A percentile compares a stretch with the other conserved stretches of the same genome.
These are phyloP conservation scores for Cetonia aurata DNA, from an alignment of 2,888 invertebrate species.

Conservation along the genomic window DNA sequence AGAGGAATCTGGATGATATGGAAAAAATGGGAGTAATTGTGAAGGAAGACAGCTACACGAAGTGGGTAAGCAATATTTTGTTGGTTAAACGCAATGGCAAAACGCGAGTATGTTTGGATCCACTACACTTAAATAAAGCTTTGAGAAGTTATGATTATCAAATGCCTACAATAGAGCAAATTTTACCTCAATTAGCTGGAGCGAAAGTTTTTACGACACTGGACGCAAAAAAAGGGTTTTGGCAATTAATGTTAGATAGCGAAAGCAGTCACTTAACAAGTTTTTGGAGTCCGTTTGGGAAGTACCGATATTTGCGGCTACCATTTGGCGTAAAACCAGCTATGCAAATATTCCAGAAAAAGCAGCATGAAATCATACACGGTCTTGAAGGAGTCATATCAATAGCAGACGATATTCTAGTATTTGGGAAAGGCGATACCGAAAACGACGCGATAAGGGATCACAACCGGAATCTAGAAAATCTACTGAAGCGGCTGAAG, in stretches of 20 bases:
- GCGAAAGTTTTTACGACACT: constrained; percentile 50
- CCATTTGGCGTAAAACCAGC: constrained; percentile 49
- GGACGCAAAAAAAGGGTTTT: constrained; percentile 51
- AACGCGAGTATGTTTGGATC: too few relatives aligned
- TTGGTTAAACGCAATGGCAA: too few relatives aligned
- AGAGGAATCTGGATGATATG: too few relatives aligned
- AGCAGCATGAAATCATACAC: constrained; percentile 37
- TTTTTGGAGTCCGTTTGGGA: too few relatives aligned
- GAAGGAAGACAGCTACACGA: too few relatives aligned
- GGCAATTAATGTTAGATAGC: constrained; percentile 44
- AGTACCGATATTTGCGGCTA: constrained; percentile 27
- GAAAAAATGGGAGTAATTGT: too few relatives aligned
- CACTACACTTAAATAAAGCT: too few relatives aligned
- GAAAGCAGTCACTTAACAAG: constrained; percentile 17
- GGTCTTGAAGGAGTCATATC: constrained; percentile 36
- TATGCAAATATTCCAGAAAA: constrained; percentile 48
- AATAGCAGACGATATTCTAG: constrained; percentile 48
- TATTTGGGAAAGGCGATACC: constrained; percentile 39
- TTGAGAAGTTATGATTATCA: too few relatives aligned
- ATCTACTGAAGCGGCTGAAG: too few relatives aligned
- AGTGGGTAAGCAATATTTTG: too few relatives aligned
- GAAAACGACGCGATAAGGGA: constrained; percentile 47
- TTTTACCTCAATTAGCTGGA: constrained; percentile 29
- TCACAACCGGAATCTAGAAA: constrained; percentile 49
- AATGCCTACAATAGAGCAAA: too few relatives aligned